Percentiles rank a stretch among this genome's conserved stretches.
phyloP scores from a whole-genome alignment of 2,797 vertebrate species.

The Anas acuta region DNA sequence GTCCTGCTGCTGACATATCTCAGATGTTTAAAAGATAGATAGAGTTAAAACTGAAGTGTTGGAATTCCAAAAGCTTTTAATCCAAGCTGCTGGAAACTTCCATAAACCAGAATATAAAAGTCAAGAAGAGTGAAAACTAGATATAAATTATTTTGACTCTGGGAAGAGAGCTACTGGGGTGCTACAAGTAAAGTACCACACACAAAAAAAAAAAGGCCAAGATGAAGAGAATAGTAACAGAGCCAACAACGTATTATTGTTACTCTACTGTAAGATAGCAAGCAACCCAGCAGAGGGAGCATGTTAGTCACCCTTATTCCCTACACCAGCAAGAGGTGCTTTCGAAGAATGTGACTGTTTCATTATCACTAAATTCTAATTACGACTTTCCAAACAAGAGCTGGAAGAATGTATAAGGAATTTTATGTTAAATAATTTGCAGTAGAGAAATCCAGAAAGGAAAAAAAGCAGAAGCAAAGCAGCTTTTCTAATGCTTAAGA shows the following conservation, averaged over 20 bases:
- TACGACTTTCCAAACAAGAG: background rate
- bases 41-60: background rate
- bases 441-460: background rate
- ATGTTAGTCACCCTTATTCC: fast-evolving
- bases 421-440: background rate
- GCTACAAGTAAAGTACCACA: background rate
- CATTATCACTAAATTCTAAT: background rate
- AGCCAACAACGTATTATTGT: background rate
- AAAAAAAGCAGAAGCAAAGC: background rate
- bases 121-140: background rate
- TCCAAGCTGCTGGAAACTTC: background rate
- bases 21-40: background rate
- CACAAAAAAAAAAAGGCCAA: background rate
- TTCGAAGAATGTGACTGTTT: background rate
- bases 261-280: background rate
- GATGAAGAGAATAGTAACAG: background rate
- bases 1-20: background rate
- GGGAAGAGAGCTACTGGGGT: background rate
- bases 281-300: background rate
- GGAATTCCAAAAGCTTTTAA: background rate
- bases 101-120: background rate
- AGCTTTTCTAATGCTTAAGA: background rate
- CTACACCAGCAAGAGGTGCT: fast-evolving
- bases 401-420: background rate
- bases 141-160: background rate